phyloP scores from a whole-genome alignment of 2,113 vertebrate species.

The Epinephelus lanceolatus region DNA sequence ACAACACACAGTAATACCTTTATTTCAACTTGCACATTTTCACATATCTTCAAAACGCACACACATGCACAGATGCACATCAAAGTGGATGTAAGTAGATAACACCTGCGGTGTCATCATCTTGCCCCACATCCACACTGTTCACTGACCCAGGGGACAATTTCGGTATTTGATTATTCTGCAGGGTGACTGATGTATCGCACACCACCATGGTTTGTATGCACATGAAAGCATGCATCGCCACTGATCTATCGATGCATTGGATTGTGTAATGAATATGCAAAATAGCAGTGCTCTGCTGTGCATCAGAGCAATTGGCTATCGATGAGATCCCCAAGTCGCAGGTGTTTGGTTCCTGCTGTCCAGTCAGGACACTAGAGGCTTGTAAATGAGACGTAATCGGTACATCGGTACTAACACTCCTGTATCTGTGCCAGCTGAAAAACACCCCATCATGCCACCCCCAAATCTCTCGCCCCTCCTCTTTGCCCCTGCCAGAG shows the following conservation, averaged over 20 bases:
- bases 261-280: constrained; percentile 67
- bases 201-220: constrained; percentile 38
- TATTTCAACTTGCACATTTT: neutral
- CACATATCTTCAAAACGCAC: neutral
- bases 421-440: constrained; percentile 60
- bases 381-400: constrained; percentile 70
- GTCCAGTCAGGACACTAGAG: constrained; percentile 52
- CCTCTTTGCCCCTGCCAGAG: constrained; percentile 50
- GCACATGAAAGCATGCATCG: constrained; percentile 61
- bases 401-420: constrained; percentile 53
- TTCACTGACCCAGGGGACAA: constrained; percentile 50
- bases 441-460: constrained; percentile 74
- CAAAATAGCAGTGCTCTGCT: constrained; percentile 20
- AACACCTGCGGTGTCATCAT: constrained; percentile 63
- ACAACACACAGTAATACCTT: neutral
- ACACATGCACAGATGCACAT: constrained; percentile 13
- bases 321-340: constrained; percentile 52
- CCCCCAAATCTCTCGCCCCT: constrained; percentile 54
- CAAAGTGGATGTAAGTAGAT: constrained; percentile 55
- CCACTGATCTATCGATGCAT: constrained; percentile 69
- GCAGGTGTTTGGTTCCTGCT: constrained; percentile 48
- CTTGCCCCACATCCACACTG: constrained; percentile 35
- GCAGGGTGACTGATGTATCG: constrained; percentile 64
- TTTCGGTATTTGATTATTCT: constrained; percentile 61
- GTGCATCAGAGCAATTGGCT: constrained; percentile 30